Percentiles rank a stretch among this genome's conserved stretches.
Evolutionary conservation across 1,140 invertebrate species (phyloP).

Genomic region (Drosophila bocqueti): DNA sequence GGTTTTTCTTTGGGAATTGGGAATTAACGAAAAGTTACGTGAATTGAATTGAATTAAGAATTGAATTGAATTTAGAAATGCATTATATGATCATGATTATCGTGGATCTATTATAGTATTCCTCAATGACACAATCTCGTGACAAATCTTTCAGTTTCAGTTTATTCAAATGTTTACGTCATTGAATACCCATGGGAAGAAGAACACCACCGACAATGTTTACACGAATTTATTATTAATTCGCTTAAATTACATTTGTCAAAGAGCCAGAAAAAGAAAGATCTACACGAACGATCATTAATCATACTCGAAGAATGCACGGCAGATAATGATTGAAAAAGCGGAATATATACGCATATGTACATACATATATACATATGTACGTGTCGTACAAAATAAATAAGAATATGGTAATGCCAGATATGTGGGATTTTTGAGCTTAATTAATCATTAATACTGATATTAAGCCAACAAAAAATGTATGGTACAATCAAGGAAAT

Average conservation of each 20-base stretch:
- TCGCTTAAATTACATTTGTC: conserved; percentile 56
- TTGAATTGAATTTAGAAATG: background rate
- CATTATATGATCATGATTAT: conserved; percentile 2
- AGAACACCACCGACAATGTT: conserved; percentile 23
- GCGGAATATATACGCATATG: conserved; percentile 3
- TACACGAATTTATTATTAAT: conserved; percentile 40
- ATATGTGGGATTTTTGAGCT: conserved; percentile 8
- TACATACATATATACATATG: background rate
- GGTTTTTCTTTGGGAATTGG: background rate
- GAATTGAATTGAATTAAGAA: background rate
- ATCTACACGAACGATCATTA: conserved; percentile 44
- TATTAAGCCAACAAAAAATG: background rate
- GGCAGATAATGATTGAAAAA: conserved; percentile 35
- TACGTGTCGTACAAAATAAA: conserved; percentile 11
- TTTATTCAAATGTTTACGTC: conserved; percentile 44
- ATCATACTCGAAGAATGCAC: conserved; percentile 46
- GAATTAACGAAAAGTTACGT: background rate
- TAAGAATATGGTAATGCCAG: conserved; percentile 14
- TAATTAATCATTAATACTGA: conserved; percentile 29
- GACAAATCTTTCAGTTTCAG: conserved; percentile 25
- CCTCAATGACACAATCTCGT: conserved; percentile 42
- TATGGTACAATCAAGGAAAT: background rate
- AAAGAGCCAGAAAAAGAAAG: conserved; percentile 46
- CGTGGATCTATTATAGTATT: conserved; percentile 3
- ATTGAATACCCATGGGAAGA: conserved; percentile 30